Conservation (phyloP, 2,797 vertebrate genomes). For the Percopsis omiscomaycus region DNA sequence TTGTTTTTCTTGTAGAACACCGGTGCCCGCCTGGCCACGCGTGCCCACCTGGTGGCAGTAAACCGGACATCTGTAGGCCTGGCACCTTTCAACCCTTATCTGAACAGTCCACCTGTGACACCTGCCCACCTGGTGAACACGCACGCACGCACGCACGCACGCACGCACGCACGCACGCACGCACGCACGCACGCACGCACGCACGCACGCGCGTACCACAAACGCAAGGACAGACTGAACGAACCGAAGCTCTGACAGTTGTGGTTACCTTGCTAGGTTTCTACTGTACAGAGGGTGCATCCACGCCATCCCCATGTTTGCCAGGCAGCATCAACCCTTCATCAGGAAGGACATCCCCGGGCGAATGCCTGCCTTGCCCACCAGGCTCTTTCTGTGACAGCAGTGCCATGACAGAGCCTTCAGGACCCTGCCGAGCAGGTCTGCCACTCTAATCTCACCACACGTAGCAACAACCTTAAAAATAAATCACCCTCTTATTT, state of each 20-base stretch:
- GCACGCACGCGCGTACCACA: neutral
- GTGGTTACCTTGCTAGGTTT: conserved; percentile 60
- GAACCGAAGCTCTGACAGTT: neutral
- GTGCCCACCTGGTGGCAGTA: conserved; percentile 70
- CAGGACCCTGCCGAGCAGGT: conserved; percentile 83
- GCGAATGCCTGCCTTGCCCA: conserved; percentile 78
- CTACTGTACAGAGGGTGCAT: conserved; percentile 73
- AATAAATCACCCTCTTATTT: neutral
- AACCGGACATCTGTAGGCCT: conserved; percentile 76
- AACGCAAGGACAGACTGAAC: neutral
- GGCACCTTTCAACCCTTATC: conserved; percentile 84
- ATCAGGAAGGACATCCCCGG: conserved; percentile 56
- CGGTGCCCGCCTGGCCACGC: conserved; percentile 78
- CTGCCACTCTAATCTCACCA: conserved; percentile 55
- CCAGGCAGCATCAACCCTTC: conserved; percentile 59
- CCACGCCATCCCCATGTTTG: conserved; percentile 67
- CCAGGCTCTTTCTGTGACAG: conserved; percentile 77
- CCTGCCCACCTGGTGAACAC: conserved; percentile 73
- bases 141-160: neutral
- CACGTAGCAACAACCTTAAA: conserved; percentile 19
- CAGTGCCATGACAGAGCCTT: conserved; percentile 76
- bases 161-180: neutral
- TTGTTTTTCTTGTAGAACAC: conserved; percentile 54
- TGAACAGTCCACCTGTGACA: conserved; percentile 70
- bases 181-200: neutral